Conservation (phyloP, 1,140 invertebrate species). For the Lordiphosa clarofinis region DNA sequence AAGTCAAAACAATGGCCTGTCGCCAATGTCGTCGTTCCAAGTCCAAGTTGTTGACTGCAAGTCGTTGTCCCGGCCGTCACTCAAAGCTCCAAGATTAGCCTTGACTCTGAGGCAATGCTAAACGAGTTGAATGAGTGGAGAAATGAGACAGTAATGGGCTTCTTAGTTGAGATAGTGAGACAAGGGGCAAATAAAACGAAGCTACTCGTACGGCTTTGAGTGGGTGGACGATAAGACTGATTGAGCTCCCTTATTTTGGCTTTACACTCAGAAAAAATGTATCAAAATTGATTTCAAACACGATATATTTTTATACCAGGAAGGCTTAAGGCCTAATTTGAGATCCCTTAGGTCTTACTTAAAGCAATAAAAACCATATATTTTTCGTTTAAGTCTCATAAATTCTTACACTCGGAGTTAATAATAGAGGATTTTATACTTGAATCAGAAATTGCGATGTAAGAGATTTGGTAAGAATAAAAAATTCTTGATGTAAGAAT, state of each 20-base stretch:
- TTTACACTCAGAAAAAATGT: neutral
- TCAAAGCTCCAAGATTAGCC: conserved; percentile 62
- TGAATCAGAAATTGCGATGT: too few relatives aligned
- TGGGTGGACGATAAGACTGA: conserved; percentile 13
- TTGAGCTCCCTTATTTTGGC: conserved; percentile 3
- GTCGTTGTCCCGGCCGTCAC: conserved; percentile 48
- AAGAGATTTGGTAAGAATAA: too few relatives aligned
- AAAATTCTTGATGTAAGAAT: too few relatives aligned
- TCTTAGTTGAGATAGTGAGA: conserved; percentile 48
- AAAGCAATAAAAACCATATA: too few relatives aligned
- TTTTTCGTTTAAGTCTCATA: too few relatives aligned
- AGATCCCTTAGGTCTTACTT: too few relatives aligned
- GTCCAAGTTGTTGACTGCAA: conserved; percentile 15
- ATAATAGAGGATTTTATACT: too few relatives aligned
- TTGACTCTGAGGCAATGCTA: conserved; percentile 56
- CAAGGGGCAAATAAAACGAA: conserved; percentile 19
- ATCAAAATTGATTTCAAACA: too few relatives aligned
- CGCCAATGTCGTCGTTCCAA: conserved; percentile 57
- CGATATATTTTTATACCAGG: too few relatives aligned
- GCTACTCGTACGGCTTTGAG: neutral
- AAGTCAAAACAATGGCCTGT: conserved; percentile 76
- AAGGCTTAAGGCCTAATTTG: too few relatives aligned
- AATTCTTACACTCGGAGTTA: too few relatives aligned
- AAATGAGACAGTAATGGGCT: conserved; percentile 72
- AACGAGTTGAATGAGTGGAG: conserved; percentile 67